These are phyloP conservation scores for Gavia stellata DNA, from an alignment of 2,113 vertebrate genomes.

Conservation along the genomic window DNA sequence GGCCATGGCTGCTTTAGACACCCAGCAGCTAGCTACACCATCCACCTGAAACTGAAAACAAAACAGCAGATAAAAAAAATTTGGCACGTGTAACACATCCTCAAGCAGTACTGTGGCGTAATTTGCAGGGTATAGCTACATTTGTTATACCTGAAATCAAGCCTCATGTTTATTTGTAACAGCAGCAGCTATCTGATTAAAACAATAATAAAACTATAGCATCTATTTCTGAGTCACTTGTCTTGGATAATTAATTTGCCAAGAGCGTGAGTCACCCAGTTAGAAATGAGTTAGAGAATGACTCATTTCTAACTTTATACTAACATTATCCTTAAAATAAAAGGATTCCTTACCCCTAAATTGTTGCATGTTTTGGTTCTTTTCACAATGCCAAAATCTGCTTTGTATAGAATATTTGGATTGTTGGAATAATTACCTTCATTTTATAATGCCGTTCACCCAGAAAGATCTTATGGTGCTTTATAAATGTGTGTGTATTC, in stretches of 20 bases:
- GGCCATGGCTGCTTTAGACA: constrained; percentile 71
- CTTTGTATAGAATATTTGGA: neutral
- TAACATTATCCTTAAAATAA: neutral
- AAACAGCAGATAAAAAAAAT: neutral
- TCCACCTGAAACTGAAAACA: constrained; percentile 60
- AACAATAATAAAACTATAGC: neutral
- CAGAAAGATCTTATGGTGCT: neutral
- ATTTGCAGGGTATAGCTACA: neutral
- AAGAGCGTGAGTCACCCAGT: neutral
- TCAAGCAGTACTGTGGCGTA: neutral
- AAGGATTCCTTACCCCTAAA: neutral
- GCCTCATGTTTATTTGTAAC: neutral
- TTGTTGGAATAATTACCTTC: neutral
- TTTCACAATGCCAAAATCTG: neutral
- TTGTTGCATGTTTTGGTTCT: neutral
- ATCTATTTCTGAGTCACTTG: constrained; percentile 1
- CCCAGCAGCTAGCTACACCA: constrained; percentile 67
- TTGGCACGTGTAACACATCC: neutral
- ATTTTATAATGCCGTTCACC: neutral
- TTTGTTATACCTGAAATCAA: neutral
- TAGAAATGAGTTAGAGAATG: neutral
- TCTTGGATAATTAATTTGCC: neutral
- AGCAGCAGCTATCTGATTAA: neutral
- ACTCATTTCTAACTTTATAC: constrained; percentile 6
- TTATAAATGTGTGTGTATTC: neutral